A percentile compares a stretch with the other conserved stretches of the same genome.
These are phyloP conservation scores for Calyptomena viridis DNA, from an alignment of 2,113 vertebrate species.

Conservation along the genomic window DNA sequence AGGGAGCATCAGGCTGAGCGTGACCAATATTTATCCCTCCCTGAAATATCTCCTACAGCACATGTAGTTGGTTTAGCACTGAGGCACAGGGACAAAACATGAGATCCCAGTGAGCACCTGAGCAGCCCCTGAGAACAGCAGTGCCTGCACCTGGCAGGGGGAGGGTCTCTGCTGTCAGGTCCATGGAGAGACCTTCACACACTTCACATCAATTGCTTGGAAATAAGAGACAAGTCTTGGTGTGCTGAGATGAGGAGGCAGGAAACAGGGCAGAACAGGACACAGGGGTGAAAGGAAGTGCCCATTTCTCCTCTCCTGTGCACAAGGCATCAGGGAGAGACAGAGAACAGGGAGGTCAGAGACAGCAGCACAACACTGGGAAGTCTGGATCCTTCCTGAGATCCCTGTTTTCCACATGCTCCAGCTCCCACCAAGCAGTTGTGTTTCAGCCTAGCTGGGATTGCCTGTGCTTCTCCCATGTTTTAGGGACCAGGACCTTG, in stretches of 20 bases:
- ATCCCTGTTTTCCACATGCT: background rate
- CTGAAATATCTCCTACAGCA: background rate
- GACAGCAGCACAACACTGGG: background rate
- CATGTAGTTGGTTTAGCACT: background rate
- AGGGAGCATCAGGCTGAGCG: background rate
- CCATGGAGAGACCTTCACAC: background rate
- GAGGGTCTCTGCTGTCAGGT: background rate
- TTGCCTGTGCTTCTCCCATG: background rate
- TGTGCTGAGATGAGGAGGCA: background rate
- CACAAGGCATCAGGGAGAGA: background rate
- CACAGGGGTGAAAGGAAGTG: background rate
- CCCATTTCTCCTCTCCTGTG: background rate
- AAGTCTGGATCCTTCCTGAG: background rate
- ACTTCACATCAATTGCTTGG: background rate
- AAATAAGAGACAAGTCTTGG: background rate
- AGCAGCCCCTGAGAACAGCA: background rate
- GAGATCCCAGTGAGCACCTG: background rate
- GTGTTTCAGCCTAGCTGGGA: background rate
- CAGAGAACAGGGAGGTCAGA: background rate
- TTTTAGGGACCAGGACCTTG: background rate
- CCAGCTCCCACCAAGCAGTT: background rate
- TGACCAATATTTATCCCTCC: background rate
- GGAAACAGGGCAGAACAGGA: background rate
- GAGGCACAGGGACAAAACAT: background rate
- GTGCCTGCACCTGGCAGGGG: background rate